phyloP scores from a whole-genome alignment of 2,797 vertebrate species.

The Setipinna tenuifilis region DNA sequence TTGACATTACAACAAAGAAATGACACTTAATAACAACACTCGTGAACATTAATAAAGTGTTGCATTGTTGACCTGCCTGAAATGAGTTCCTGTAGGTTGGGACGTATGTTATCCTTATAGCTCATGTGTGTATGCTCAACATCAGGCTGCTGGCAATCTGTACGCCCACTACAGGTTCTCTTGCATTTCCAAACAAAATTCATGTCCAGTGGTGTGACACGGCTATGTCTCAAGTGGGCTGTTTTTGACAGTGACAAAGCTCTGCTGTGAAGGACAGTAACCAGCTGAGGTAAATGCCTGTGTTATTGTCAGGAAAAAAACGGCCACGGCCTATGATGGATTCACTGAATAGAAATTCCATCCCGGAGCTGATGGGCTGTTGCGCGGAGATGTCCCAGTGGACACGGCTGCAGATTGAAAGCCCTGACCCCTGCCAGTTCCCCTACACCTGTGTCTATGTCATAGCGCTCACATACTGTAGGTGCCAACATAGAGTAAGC shows the following conservation, averaged over 20 bases:
- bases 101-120: no score
- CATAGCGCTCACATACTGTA: conserved; percentile 26
- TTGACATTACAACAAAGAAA: no score
- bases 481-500: conserved; percentile 50
- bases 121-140: no score
- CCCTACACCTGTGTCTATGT: conserved; percentile 41
- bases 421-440: conserved; percentile 58
- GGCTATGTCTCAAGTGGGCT: background rate
- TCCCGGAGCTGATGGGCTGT: conserved; percentile 59
- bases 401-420: conserved; percentile 57
- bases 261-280: background rate
- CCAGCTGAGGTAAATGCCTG: background rate
- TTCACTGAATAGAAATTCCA: conserved; percentile 57
- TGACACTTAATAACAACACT: no score
- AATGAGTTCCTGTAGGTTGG: no score
- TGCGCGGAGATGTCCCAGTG: conserved; percentile 57
- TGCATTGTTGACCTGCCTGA: no score
- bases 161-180: background rate
- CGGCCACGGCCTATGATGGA: conserved; percentile 56
- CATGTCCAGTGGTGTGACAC: background rate
- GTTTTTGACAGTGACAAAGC: background rate
- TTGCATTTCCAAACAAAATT: background rate
- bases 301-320: conserved; percentile 16
- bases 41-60: no score
- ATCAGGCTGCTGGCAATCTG: no score